These are phyloP conservation scores for Bryconaethiops microstoma DNA, from an alignment of 2,797 vertebrate species.

Conservation along the genomic window DNA sequence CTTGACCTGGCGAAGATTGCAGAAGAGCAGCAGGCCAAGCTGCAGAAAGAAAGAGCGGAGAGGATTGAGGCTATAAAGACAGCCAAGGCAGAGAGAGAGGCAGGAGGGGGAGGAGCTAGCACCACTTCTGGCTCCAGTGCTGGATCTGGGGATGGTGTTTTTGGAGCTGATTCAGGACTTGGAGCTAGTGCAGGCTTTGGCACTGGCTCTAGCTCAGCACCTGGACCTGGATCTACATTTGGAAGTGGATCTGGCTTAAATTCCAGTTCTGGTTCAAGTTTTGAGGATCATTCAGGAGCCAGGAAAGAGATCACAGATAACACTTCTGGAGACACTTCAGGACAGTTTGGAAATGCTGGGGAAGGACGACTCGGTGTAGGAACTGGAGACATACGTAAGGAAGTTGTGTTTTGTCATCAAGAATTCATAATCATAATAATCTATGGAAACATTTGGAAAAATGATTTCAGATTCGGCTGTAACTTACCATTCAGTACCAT, in stretches of 20 bases:
- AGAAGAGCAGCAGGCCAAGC: slow-evolving; percentile 70
- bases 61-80: slow-evolving; percentile 63
- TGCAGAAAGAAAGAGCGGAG: slow-evolving; percentile 66
- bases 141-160: background rate
- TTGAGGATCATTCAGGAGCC: background rate
- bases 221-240: background rate
- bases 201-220: background rate
- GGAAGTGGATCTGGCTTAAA: background rate
- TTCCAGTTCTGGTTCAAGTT: background rate
- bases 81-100: slow-evolving; percentile 51
- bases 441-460: background rate
- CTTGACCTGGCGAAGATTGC: slow-evolving; percentile 69
- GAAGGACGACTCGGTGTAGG: background rate
- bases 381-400: slow-evolving; percentile 14
- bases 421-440: background rate
- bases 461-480: background rate
- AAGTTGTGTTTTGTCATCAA: background rate
- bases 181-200: background rate
- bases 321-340: background rate
- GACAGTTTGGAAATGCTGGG: too few relatives aligned
- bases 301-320: background rate
- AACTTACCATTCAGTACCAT: background rate
- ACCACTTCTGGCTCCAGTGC: background rate
- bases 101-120: slow-evolving; percentile 37
- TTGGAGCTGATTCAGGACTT: background rate